These are phyloP conservation scores for Geodia barretti DNA, from an alignment of 37 sponge, comb jelly and placozoan species.

Conservation along the genomic window DNA sequence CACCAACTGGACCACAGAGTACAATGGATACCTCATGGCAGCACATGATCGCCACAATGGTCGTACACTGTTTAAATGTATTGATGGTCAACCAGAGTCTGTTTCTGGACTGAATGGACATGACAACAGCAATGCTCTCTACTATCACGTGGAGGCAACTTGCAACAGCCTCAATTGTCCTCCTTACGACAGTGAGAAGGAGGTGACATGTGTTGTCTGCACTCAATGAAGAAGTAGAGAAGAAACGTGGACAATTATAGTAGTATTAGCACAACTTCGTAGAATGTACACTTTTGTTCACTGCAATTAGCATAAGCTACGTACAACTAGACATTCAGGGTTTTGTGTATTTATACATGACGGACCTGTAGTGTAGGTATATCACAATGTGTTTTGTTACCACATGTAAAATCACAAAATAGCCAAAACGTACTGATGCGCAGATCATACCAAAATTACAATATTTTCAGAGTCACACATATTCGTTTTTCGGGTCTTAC, in stretches of 20 bases:
- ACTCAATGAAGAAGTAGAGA: too few species aligned
- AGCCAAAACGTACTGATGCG: background rate
- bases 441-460: background rate
- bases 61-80: slow-evolving; percentile 23
- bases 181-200: slow-evolving; percentile 38
- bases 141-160: slow-evolving; percentile 30
- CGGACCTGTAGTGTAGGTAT: too few species aligned
- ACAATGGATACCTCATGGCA: slow-evolving; percentile 47
- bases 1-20: slow-evolving; percentile 41
- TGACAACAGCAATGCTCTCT: slow-evolving; percentile 27
- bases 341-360: too few species aligned
- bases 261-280: too few species aligned
- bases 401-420: background rate
- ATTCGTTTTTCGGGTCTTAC: too few species aligned
- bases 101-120: slow-evolving; percentile 7
- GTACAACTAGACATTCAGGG: too few species aligned
- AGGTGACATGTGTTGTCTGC: slow-evolving; percentile 56
- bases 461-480: background rate
- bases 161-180: slow-evolving; percentile 42
- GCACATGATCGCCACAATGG: background rate
- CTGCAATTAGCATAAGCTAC: too few species aligned
- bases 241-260: too few species aligned
- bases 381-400: too few species aligned
- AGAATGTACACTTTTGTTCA: too few species aligned
- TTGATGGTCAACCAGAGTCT: slow-evolving; percentile 23